Evolutionary conservation across 2,113 vertebrate species (phyloP).

Genomic region (Urocitellus parryii): DNA sequence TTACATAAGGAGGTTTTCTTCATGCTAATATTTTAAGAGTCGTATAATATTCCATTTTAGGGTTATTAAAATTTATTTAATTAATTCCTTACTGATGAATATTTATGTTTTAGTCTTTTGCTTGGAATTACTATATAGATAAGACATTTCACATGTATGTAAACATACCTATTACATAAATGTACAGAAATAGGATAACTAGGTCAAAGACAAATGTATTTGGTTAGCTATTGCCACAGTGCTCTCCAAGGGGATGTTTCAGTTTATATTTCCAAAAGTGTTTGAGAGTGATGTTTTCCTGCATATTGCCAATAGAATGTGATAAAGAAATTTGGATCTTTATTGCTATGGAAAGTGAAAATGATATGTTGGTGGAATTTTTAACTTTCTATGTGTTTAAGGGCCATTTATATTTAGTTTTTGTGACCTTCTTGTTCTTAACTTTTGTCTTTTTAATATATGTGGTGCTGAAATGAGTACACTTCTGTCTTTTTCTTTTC

Average conservation of each 20-base stretch:
- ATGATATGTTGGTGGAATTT: not conserved
- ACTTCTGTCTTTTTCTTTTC: too few relatives aligned
- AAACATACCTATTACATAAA: not conserved
- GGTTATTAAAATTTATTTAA: slow-evolving; percentile 32
- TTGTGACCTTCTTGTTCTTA: slow-evolving; percentile 19
- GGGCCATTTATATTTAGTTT: not conserved
- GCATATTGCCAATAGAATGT: not conserved
- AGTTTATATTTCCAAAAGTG: not conserved
- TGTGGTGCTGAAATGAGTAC: too few relatives aligned
- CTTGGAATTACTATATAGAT: not conserved
- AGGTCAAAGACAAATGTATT: not conserved
- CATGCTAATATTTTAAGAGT: slow-evolving; percentile 7
- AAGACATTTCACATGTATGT: not conserved
- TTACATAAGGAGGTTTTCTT: not conserved
- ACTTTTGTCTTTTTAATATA: not conserved
- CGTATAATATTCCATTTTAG: not conserved
- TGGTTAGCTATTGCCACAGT: not conserved
- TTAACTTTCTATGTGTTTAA: slow-evolving; percentile 10
- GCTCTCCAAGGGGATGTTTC: not conserved
- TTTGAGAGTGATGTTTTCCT: slow-evolving; percentile 1
- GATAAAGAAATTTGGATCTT: not conserved
- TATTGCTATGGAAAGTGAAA: not conserved
- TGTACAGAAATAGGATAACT: not conserved
- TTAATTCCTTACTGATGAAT: not conserved
- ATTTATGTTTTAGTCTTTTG: slow-evolving; percentile 6